Evolutionary conservation across 2,113 vertebrate species (phyloP).

Genomic region (Felis chaus): DNA sequence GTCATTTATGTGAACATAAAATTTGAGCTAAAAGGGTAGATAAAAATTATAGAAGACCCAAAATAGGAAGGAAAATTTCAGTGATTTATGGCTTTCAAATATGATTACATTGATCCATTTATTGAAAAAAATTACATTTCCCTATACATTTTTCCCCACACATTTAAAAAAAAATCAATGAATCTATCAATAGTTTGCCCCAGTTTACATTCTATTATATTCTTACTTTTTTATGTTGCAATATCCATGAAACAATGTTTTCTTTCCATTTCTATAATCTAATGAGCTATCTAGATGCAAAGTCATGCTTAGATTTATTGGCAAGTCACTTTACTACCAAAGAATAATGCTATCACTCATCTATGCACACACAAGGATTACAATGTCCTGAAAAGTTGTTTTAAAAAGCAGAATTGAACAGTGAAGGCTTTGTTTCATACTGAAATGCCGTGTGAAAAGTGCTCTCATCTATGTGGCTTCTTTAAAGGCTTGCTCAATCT

Average conservation of each 20-base stretch:
- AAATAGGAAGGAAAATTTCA: neutral
- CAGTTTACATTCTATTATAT: neutral
- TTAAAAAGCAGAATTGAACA: neutral
- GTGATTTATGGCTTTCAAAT: neutral
- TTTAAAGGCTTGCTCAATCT: neutral
- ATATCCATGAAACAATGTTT: constrained; percentile 1
- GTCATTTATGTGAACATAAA: neutral
- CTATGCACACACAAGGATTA: neutral
- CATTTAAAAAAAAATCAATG: neutral
- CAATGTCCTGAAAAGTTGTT: neutral
- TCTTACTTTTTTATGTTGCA: neutral
- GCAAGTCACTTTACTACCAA: neutral
- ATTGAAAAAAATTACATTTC: neutral
- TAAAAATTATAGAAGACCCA: neutral
- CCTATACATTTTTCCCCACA: neutral
- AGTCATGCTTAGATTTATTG: constrained; percentile 44
- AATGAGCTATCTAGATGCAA: constrained; percentile 54
- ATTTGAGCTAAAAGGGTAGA: neutral
- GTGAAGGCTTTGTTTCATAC: neutral
- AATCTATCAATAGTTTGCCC: neutral
- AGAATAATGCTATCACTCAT: neutral
- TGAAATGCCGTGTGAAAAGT: neutral
- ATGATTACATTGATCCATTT: neutral
- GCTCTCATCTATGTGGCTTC: neutral
- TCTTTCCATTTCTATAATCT: constrained; percentile 33